Evolutionary conservation across 2,797 vertebrate genomes (phyloP), one percentile per base, ranked within the genome.

Genomic region (Crax fasciolata): DNA sequence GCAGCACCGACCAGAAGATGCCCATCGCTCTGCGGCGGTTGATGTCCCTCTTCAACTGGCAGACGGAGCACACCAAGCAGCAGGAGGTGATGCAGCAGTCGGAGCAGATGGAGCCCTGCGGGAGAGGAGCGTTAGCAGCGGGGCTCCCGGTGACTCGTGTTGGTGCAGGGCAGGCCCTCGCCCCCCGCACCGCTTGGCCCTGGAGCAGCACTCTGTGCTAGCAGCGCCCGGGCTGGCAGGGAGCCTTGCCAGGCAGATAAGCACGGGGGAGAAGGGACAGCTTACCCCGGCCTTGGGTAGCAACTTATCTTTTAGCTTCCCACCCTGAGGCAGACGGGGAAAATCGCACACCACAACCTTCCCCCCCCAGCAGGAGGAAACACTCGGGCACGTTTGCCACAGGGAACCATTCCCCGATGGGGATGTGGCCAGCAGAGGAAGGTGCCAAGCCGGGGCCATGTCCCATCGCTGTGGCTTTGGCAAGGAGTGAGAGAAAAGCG

Each of bases 11-110:
- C 98, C 90, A 99, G 98, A 99, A 99, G 54, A 98, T 96, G 48
- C 96, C 97, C 38, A 97, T 95, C 3, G 97, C 83, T 96, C 95
- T 98, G 76, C 99, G 97, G 75, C 55, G 96, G 23, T 98, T 97
- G 43, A 99, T 98, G 23, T 99, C 99, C 97, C 99, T 98, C 98
- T 98, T 99, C 2, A 99, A 94, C 73, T 99, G 99, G 91, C 99
- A 99, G 86, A 98, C 75, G 0, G 98, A 85, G 65, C 99, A 99
- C 7, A 76, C 0, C 0, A 70, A 10, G 73, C 98, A 99, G 13
- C 14, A 99, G 1, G 0, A 0, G 2, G 19, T 20, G 10, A 11
- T 0, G 16, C 98, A 28, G 24, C 0, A 98, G 87, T 99, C 99
- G 0, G 77, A 52, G 58, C 97, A 98, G 90, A 99, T 55, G 13